phyloP scores from a whole-genome alignment of 92 coral and sea anemone genomes.

The Zoanthus sansibaricus region DNA sequence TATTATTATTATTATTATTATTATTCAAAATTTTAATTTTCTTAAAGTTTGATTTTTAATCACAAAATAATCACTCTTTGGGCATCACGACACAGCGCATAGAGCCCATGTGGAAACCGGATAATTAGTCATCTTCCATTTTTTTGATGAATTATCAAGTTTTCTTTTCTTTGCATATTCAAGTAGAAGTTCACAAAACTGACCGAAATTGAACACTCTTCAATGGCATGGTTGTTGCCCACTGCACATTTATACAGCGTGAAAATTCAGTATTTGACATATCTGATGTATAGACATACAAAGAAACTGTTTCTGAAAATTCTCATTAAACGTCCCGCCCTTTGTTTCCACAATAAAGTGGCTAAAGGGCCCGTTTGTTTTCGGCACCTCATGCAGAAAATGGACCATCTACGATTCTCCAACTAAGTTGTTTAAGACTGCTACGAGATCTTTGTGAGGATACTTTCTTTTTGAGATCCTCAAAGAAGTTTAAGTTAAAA shows the following conservation, averaged over 20 bases:
- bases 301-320: constrained; percentile 57
- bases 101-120: constrained; percentile 31
- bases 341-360: constrained; percentile 67
- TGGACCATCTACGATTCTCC: constrained; percentile 50
- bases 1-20: constrained; percentile 37
- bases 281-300: constrained; percentile 67
- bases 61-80: constrained; percentile 45
- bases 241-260: constrained; percentile 66
- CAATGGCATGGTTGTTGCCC: constrained; percentile 45
- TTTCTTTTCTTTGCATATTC: constrained; percentile 38
- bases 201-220: constrained; percentile 28
- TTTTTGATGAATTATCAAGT: constrained; percentile 37
- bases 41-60: constrained; percentile 42
- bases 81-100: constrained; percentile 43
- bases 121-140: constrained; percentile 24
- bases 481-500: not conserved
- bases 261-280: constrained; percentile 67
- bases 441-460: not conserved
- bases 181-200: constrained; percentile 33
- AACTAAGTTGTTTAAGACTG: constrained; percentile 49
- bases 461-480: constrained; percentile 12
- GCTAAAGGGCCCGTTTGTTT: constrained; percentile 69
- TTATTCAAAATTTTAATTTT: constrained; percentile 41
- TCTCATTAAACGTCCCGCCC: constrained; percentile 73
- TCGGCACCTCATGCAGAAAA: constrained; percentile 78